Evolutionary conservation across 2,113 vertebrate genomes (phyloP), one percentile per base, ranked within the genome.

Genomic region (Microtus ochrogaster): DNA sequence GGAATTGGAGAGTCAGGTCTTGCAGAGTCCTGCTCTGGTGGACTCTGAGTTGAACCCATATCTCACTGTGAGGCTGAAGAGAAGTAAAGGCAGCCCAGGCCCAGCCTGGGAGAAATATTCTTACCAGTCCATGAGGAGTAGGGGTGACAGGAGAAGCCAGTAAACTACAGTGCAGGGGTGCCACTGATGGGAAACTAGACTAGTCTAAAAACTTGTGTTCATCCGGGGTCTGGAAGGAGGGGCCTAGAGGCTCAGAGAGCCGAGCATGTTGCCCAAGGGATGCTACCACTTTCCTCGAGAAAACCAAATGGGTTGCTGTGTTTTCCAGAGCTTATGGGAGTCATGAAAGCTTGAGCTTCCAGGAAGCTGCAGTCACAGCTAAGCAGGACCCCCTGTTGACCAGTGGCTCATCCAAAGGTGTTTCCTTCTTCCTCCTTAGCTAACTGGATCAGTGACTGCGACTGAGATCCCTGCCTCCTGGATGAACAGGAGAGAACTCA

Each of bases 281-380:
- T 33, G 77, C 58, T 33, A 7, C 78, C 28, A 16, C 9, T 12
- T 0, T 4, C 17, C 36, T 41, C 7, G 19, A 2, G 65, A 55
- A 90, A 49, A 49, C 0, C 0, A 4, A 78, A 36, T 0, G 39
- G 11, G 3, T 17, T 5, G 13, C 61, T 39, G 3, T 2, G 47
- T 89, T 81, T 39, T 47, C 52, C 11, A 26, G 22, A 22, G 28
- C 14, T 13, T 2, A 1, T 1, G 14, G 16, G 7, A 13, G 11
- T 41, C 36, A 36, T 10, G 3, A n/a, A 47, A 82, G 65, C 49
- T 39, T 3, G 28, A 70, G 44, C 2, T 12, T 79, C 87, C 16
- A 2, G 17, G 8, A 84, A 87, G 65, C 5, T 52, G 1, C 24
- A 17, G 14, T 1, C n/a, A 72, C 47, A 61, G 5, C 82, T 9